phyloP scores from a whole-genome alignment of 2,113 vertebrate species.

The Chrysochloris asiatica region DNA sequence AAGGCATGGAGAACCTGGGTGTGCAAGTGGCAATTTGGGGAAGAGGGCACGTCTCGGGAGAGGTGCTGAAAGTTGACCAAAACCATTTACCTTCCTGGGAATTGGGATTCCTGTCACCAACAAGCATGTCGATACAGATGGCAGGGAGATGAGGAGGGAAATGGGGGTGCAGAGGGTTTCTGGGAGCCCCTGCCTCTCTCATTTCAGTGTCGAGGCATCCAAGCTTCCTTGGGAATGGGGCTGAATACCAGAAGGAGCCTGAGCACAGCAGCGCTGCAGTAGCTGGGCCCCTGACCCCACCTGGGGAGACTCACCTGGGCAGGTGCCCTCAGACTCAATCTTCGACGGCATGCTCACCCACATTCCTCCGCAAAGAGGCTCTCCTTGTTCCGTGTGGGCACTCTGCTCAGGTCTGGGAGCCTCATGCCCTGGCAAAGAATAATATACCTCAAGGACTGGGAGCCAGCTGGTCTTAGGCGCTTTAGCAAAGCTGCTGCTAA shows the following conservation, averaged over 20 bases:
- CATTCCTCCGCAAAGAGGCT: neutral
- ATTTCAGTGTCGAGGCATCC: neutral
- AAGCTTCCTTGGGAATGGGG: neutral
- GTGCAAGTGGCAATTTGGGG: neutral
- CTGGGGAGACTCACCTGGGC: conserved; percentile 73
- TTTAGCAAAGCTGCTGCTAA: neutral
- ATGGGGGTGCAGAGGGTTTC: neutral
- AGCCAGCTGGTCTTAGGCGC: neutral
- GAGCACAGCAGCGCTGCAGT: neutral
- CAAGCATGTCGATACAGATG: neutral
- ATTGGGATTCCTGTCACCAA: neutral
- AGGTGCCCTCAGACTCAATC: neutral
- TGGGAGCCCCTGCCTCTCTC: neutral
- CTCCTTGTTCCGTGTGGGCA: neutral
- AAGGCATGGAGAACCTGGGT: neutral
- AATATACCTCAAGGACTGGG: conserved; percentile 12
- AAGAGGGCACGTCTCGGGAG: neutral
- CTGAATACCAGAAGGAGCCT: neutral
- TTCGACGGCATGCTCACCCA: neutral
- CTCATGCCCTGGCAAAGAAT: conserved; percentile 8
- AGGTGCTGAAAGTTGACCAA: neutral
- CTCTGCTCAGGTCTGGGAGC: conserved; percentile 40
- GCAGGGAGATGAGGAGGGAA: neutral
- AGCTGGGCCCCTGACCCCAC: neutral
- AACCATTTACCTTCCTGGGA: neutral